Base-by-base conservation (phyloP, 2,888 invertebrate species). In the Ophraella communa region DNA sequence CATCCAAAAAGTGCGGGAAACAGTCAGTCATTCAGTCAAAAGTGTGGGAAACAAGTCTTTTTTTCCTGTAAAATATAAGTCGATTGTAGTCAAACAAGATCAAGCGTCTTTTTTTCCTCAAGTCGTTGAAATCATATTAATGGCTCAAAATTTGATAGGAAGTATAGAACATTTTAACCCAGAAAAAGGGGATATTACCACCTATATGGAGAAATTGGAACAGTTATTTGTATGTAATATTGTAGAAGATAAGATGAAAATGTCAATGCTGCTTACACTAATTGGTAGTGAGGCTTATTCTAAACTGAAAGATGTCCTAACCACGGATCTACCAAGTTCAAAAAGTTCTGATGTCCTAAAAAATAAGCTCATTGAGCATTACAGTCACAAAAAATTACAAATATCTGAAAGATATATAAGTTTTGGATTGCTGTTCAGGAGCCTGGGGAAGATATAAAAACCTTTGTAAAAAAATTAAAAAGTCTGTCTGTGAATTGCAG, bases 141-240 rank as follows among this genome's bases (percentile, higher is more conserved):
- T 27, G 27, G 27, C 27, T 27, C 27, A 27, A 27, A 27, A 27
- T 27, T 27, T 27, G 27, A n/a, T n/a, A n/a, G n/a, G n/a, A n/a
- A n/a, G n/a, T n/a, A n/a, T n/a, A n/a, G n/a, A 27, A 27, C 27
- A 27, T 27, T 27, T 18, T 18, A 44, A 44, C 44, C 44, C 44
- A 14, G 20, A 18, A 17, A 39, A n/a, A n/a, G n/a, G n/a, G n/a
- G n/a, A n/a, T n/a, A 54, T 39, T 54, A 23, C 54, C 20, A 39
- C 54, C n/a, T 42, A 54, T 54, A 39, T 54, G 23, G 39, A 54
- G 21, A 35, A 39, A 23, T 20, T 42, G 21, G 55, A 55, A 24
- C 55, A 55, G 24, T 27, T 42, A 10, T 55, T 55, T 42, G 24
- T 44, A n/a, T 55, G 44, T 55, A 55, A 55, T 44, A 21, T 39